Evolutionary conservation across 2,888 invertebrate species (phyloP).

Genomic region (Amiota communis): DNA sequence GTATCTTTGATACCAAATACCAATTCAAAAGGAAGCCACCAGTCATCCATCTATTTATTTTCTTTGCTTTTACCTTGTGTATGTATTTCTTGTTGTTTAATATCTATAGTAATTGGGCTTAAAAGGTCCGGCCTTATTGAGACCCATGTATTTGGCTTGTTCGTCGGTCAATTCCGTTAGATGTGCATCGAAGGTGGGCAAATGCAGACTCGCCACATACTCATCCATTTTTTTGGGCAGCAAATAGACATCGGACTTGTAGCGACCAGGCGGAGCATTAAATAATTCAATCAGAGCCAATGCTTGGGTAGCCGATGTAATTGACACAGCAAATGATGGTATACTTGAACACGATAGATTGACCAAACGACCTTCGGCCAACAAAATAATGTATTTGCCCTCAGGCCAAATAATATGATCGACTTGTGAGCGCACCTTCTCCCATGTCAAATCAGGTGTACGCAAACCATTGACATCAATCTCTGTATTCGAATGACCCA

Average conservation of each 20-base stretch:
- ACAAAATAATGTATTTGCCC: conserved; percentile 92
- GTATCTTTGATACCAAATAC: background rate
- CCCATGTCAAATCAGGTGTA: conserved; percentile 97
- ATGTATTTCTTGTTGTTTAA: conserved; percentile 40
- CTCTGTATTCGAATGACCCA: conserved; percentile 98
- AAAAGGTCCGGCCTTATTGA: conserved; percentile 98
- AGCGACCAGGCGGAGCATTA: conserved; percentile 94
- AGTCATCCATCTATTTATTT: background rate
- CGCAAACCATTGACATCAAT: conserved; percentile 93
- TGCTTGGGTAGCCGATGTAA: conserved; percentile 97
- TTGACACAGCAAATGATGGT: conserved; percentile 97
- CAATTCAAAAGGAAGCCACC: background rate
- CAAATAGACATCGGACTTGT: conserved; percentile 97
- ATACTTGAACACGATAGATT: conserved; percentile 97
- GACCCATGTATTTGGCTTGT: conserved; percentile 97
- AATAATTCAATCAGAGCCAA: conserved; percentile 96
- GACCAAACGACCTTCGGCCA: conserved; percentile 96
- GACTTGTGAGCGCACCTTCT: conserved; percentile 96
- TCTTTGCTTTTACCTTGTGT: too few species aligned
- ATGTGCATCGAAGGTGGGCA: conserved; percentile 98
- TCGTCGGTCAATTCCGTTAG: conserved; percentile 96
- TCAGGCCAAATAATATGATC: conserved; percentile 99
- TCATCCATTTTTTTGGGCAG: conserved; percentile 99
- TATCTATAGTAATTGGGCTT: conserved; percentile 99
- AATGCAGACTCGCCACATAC: conserved; percentile 96